Base-by-base conservation (phyloP, 2,797 vertebrate species). In the Meda fulgida region DNA sequence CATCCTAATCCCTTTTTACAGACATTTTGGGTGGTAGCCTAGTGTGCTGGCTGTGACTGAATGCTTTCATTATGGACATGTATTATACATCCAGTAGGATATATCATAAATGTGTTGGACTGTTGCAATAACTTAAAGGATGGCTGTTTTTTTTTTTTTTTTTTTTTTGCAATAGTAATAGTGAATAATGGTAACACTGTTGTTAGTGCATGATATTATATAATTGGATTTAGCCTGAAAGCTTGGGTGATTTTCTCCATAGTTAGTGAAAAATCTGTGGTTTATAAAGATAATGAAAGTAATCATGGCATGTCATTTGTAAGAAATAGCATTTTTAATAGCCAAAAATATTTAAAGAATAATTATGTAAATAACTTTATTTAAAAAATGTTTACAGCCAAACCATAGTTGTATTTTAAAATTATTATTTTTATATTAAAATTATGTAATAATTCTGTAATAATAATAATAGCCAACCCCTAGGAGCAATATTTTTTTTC, bases 1-100 rank as follows among this genome's bases (percentile, higher is more conserved):
- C 91, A 90, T 92, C 89, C 46, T 90, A 92, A 93, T 93, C 92
- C 92, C 83, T 88, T 92, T 90, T 89, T 86, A 80, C 75, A 91
- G 73, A 55, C 88, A 26, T 76, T 86, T 87, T 88, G 90, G 86
- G 90, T 88, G 90, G 90, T 88, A 89, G 79, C 46, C 78, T 34
- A 82, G 72, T 40, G 58, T 58, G 77, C 71, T 81, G 85, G 86
- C 86, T 84, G 34, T 83, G 51, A 60, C 60, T 55, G 66, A 80
- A 63, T 10, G 10, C 73, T 81, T 53, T 66, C 40, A 51, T 75
- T 55, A 75, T 85, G 67, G 46, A 81, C 71, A 66, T 65, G 60
- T 38, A 71, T 40, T 77, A 23, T 65, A 69, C 19, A 48, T 87
- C 8, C 43, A 58, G 29, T 72, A n/a, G n/a, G n/a, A n/a, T n/a